Evolutionary conservation across 1,140 invertebrate genomes (phyloP).

Genomic region (Caenorhabditis brenneri): DNA sequence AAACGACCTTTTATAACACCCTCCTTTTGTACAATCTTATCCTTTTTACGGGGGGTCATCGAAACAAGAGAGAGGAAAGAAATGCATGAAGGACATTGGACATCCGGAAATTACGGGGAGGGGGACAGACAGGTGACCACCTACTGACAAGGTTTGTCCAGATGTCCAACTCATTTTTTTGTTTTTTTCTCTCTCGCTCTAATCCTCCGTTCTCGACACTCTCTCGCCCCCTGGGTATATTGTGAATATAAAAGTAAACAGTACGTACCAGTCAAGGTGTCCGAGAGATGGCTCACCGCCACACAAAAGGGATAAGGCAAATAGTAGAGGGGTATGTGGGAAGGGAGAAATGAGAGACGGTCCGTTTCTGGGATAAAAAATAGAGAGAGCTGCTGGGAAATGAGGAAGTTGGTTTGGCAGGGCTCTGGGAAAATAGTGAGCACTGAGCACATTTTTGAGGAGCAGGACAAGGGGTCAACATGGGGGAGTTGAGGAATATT

Average conservation of each 20-base stretch:
- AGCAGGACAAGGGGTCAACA: neutral
- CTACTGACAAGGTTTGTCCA: too few relatives aligned
- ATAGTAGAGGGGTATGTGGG: neutral
- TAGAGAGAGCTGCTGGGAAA: neutral
- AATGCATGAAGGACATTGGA: too few relatives aligned
- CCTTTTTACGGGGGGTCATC: too few relatives aligned
- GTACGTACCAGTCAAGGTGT: slow-evolving; percentile 39
- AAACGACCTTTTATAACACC: too few relatives aligned
- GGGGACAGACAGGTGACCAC: too few relatives aligned
- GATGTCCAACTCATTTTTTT: too few relatives aligned
- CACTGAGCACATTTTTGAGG: neutral
- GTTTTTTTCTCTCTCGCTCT: neutral
- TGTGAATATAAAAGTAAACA: neutral
- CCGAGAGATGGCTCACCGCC: too few relatives aligned
- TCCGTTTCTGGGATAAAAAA: neutral
- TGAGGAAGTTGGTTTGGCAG: neutral
- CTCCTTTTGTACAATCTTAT: too few relatives aligned
- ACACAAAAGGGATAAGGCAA: neutral
- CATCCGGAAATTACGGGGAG: too few relatives aligned
- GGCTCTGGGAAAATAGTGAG: neutral
- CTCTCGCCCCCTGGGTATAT: neutral
- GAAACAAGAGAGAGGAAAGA: too few relatives aligned
- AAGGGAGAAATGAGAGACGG: neutral
- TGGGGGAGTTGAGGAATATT: too few relatives aligned
- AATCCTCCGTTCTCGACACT: neutral